Base-by-base conservation (phyloP, 1,140 invertebrate genomes). In the Leguminivora glycinivorella region DNA sequence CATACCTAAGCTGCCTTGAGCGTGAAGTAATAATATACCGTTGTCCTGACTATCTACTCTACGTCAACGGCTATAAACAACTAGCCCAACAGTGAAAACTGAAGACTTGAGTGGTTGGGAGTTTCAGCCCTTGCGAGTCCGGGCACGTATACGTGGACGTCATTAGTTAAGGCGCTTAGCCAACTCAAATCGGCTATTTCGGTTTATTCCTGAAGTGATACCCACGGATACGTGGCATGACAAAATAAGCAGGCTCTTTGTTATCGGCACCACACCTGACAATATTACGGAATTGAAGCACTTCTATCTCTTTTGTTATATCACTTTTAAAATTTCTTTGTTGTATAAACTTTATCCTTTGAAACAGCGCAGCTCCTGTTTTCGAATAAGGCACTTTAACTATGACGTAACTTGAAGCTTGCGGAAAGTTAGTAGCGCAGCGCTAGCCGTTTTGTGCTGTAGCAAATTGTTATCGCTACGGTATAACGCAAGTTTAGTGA, bases 131-230 rank as follows among this genome's bases (percentile, higher is more conserved):
- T 71, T 26, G 38, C 12, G 24, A 74, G 34, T 70, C 68, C 29
- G 31, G 31, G 67, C 70, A 75, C 73, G 73, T 72, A 70, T n/a
- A 29, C 66, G 60, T 56, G 60, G 70, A 66, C 69, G 56, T 70
- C 70, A 75, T 75, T 75, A 75, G 71, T 75, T 75, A 72, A 70
- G 58, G 58, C 58, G 58, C 58, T 63, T 63, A 63, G 58, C 58
- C 14, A 63, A 63, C 26, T 63, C 58, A 63, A 63, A 63, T 63
- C 58, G 58, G 56, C 25, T 63, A 63, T 63, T 63, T 29, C 58
- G 58, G 58, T 63, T 34, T 22, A 31, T 63, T 22, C 25, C 58
- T 63, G n/a, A 63, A 63, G 58, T 63, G 58, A 63, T 63, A 34
- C 58, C 25, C 14, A 2, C 25, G 58, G 26, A 26, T 63, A 63